Percentiles rank a stretch among this genome's conserved stretches.
phyloP scores from a whole-genome alignment of 1,140 invertebrate genomes.

The Chrysoperla carnea region DNA sequence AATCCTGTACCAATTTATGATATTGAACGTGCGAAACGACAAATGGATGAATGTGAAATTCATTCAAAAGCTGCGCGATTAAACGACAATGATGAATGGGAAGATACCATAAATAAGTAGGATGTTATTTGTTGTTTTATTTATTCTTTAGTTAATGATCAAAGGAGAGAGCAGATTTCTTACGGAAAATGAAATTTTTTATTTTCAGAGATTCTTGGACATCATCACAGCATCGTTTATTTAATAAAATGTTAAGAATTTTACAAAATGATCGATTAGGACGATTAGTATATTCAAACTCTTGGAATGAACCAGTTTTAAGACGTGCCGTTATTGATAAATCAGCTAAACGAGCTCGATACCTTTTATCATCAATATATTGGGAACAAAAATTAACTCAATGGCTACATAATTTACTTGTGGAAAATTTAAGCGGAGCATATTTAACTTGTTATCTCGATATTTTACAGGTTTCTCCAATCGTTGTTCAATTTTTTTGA shows the following conservation, averaged over 20 bases:
- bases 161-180: slow-evolving; percentile 1
- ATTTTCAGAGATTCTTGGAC: slow-evolving; percentile 44
- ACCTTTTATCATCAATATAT: slow-evolving; percentile 39
- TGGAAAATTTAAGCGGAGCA: slow-evolving; percentile 48
- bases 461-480: slow-evolving; percentile 34
- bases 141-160: too few relatives aligned
- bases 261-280: slow-evolving; percentile 53
- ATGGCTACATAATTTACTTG: slow-evolving; percentile 60
- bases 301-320: slow-evolving; percentile 43
- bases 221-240: slow-evolving; percentile 41
- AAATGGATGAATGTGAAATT: slow-evolving; percentile 58
- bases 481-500: neutral
- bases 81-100: slow-evolving; percentile 46
- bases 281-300: slow-evolving; percentile 35
- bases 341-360: slow-evolving; percentile 44
- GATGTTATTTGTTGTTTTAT: slow-evolving; percentile 4
- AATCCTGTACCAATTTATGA: slow-evolving; percentile 34
- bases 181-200: too few relatives aligned
- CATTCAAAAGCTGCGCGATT: slow-evolving; percentile 38
- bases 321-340: slow-evolving; percentile 51
- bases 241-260: slow-evolving; percentile 44
- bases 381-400: slow-evolving; percentile 56
- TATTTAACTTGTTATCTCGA: slow-evolving; percentile 63
- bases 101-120: slow-evolving; percentile 44
- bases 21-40: slow-evolving; percentile 33